phyloP scores from a whole-genome alignment of 2,113 vertebrate species.

The Tamias sibiricus region DNA sequence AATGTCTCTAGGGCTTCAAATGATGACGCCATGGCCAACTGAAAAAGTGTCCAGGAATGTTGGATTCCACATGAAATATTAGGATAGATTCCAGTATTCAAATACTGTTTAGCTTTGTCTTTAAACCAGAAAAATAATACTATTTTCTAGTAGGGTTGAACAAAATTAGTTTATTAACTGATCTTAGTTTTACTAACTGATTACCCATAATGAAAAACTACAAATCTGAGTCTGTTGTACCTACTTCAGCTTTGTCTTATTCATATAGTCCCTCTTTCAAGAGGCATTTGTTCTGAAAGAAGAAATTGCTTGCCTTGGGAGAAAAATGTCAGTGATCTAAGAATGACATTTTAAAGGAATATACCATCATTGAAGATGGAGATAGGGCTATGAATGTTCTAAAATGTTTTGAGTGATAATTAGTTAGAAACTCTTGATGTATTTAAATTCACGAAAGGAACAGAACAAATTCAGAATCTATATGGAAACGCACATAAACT shows the following conservation, averaged over 20 bases:
- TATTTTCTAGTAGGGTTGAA: background rate
- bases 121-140: background rate
- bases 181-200: background rate
- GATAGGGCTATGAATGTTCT: background rate
- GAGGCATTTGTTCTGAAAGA: background rate
- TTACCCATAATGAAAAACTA: background rate
- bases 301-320: background rate
- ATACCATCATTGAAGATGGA: background rate
- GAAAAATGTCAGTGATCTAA: background rate
- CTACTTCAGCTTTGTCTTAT: background rate
- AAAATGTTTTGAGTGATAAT: background rate
- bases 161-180: background rate
- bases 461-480: background rate
- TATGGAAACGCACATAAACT: background rate
- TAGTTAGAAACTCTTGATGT: background rate
- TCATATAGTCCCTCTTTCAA: background rate
- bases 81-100: background rate
- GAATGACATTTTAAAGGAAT: background rate
- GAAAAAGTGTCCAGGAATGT: background rate
- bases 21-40: background rate
- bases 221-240: background rate
- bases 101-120: background rate
- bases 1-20: background rate
- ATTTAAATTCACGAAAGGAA: slow-evolving; percentile 5
- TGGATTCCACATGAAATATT: background rate